Percentiles rank a stretch among this genome's conserved stretches.
Conservation (phyloP, 2,888 invertebrate species). For the Eurytoma californica region DNA sequence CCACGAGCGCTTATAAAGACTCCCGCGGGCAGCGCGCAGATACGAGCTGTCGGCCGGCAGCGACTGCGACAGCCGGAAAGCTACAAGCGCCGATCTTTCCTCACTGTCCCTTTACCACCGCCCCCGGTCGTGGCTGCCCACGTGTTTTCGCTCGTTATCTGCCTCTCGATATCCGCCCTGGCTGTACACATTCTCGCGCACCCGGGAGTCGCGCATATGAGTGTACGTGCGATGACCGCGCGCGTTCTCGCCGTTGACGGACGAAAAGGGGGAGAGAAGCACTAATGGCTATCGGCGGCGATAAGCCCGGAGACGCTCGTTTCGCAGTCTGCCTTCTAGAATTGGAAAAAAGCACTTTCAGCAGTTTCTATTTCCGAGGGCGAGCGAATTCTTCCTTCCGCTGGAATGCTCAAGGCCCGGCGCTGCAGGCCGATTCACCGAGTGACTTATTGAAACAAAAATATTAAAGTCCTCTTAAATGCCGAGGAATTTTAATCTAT, state of each 20-base stretch:
- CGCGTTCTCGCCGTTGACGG: background rate
- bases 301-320: conserved; percentile 44
- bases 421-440: background rate
- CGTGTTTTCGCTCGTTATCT: conserved; percentile 14
- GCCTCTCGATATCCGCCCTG: conserved; percentile 42
- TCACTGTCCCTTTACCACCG: conserved; percentile 1
- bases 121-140: conserved; percentile 14
- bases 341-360: background rate
- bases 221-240: conserved; percentile 4
- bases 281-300: conserved; percentile 48
- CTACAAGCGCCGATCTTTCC: conserved; percentile 48
- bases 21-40: conserved; percentile 66
- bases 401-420: background rate
- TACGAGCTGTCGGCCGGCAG: conserved; percentile 67
- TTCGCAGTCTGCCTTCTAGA: conserved; percentile 12
- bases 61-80: conserved; percentile 61
- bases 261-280: background rate
- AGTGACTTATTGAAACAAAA: too few relatives aligned
- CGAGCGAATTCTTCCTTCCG: too few relatives aligned
- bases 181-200: too few relatives aligned
- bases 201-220: too few relatives aligned
- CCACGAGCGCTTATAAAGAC: conserved; percentile 67
- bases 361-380: background rate
- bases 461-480: too few relatives aligned
- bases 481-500: too few relatives aligned